These are phyloP conservation scores for Micronisus gabar DNA, from an alignment of 2,113 vertebrate species.

Conservation along the genomic window DNA sequence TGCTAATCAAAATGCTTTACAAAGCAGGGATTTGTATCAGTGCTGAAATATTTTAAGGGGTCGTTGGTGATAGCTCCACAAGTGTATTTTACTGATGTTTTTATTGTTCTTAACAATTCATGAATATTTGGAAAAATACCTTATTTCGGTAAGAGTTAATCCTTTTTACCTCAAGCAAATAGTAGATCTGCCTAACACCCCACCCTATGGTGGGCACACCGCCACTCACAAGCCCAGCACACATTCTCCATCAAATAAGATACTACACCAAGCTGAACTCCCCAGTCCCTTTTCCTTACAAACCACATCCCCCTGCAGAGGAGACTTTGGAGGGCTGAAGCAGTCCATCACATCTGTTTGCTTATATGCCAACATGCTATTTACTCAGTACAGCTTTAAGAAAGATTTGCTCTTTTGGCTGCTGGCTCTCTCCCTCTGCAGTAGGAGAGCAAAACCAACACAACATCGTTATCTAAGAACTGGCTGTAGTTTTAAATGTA, in stretches of 20 bases:
- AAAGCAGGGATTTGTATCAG: background rate
- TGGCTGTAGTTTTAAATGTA: background rate
- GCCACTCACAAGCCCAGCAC: background rate
- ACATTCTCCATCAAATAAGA: background rate
- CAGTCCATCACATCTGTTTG: background rate
- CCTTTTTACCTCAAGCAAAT: background rate
- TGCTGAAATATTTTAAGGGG: background rate
- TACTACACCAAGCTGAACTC: background rate
- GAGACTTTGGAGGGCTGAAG: background rate
- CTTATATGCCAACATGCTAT: background rate
- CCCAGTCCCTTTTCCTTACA: background rate
- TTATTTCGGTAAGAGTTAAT: background rate
- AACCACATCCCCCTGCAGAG: background rate
- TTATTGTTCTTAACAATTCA: background rate
- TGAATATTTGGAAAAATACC: background rate
- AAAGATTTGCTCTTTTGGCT: conserved; percentile 29
- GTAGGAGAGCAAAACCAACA: conserved; percentile 2
- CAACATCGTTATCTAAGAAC: background rate
- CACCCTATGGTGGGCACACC: background rate
- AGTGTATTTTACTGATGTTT: background rate
- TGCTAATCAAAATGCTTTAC: background rate
- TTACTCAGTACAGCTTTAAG: background rate
- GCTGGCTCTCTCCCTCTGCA: background rate
- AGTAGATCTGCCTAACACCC: background rate
- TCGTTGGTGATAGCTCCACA: background rate